phyloP scores from a whole-genome alignment of 2,888 invertebrate species.

The Melolontha melolontha region DNA sequence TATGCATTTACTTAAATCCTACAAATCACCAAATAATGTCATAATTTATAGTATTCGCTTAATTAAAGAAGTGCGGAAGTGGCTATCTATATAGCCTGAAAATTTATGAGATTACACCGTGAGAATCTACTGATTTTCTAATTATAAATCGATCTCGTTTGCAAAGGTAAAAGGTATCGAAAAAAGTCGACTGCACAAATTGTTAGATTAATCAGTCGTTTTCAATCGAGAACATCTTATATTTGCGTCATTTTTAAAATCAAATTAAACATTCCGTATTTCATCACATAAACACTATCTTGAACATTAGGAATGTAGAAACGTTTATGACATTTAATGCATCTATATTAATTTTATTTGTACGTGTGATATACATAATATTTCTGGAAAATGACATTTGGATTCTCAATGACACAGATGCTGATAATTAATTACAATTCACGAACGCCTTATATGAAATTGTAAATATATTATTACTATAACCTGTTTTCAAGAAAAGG shows the following conservation, averaged over 20 bases:
- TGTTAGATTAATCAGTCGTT: slow-evolving; percentile 16
- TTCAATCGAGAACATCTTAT: slow-evolving; percentile 11
- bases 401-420: no score
- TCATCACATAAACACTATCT: no score
- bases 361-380: slow-evolving; percentile 19
- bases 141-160: slow-evolving; percentile 37
- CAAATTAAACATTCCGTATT: no score
- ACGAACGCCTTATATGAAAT: no score
- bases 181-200: slow-evolving; percentile 25
- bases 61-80: slow-evolving; percentile 39
- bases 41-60: slow-evolving; percentile 28
- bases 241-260: slow-evolving; percentile 5
- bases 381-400: background rate
- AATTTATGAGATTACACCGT: slow-evolving; percentile 30
- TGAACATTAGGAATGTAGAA: slow-evolving; percentile 21
- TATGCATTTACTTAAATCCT: no score
- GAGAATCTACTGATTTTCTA: slow-evolving; percentile 37
- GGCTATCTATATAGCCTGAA: slow-evolving; percentile 27
- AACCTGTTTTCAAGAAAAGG: no score
- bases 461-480: no score
- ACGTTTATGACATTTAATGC: slow-evolving; percentile 18
- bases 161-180: background rate
- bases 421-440: no score
- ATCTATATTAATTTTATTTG: slow-evolving; percentile 15
- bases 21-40: no score